These are phyloP conservation scores for Vanacampus margaritifer DNA, from an alignment of 2,113 vertebrate genomes.

Conservation along the genomic window DNA sequence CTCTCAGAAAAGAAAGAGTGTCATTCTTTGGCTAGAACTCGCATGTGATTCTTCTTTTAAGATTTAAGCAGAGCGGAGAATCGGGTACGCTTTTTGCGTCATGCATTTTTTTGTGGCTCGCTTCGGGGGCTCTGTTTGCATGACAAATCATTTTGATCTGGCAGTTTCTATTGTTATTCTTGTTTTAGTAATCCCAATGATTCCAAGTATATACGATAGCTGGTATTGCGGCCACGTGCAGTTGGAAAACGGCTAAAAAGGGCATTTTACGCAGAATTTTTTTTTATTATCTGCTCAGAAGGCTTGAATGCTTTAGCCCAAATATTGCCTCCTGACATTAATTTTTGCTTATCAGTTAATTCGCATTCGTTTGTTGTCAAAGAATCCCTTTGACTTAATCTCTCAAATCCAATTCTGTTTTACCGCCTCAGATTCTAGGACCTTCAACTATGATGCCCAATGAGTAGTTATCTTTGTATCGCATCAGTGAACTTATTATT, in stretches of 20 bases:
- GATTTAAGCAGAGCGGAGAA: neutral
- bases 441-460: neutral
- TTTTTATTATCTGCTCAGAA: too few relatives aligned
- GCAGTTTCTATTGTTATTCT: neutral
- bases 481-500: too few relatives aligned
- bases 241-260: too few relatives aligned
- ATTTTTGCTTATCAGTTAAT: neutral
- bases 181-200: neutral
- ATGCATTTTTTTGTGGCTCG: slow-evolving; percentile 2
- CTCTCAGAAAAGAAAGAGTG: slow-evolving; percentile 13
- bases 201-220: neutral
- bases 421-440: neutral
- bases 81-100: neutral
- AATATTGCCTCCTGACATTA: too few relatives aligned
- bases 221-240: neutral
- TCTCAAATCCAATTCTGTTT: neutral
- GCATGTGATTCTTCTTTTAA: slow-evolving; percentile 9
- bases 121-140: neutral
- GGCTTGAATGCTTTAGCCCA: too few relatives aligned
- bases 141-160: neutral
- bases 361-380: neutral
- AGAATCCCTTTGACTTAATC: neutral
- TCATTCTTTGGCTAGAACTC: slow-evolving; percentile 24
- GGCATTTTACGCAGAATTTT: too few relatives aligned
- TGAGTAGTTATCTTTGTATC: too few relatives aligned